Percentiles rank a stretch among this genome's conserved stretches.
Conservation (phyloP, 2,888 invertebrate genomes). For the Habroteleia sp. region DNA sequence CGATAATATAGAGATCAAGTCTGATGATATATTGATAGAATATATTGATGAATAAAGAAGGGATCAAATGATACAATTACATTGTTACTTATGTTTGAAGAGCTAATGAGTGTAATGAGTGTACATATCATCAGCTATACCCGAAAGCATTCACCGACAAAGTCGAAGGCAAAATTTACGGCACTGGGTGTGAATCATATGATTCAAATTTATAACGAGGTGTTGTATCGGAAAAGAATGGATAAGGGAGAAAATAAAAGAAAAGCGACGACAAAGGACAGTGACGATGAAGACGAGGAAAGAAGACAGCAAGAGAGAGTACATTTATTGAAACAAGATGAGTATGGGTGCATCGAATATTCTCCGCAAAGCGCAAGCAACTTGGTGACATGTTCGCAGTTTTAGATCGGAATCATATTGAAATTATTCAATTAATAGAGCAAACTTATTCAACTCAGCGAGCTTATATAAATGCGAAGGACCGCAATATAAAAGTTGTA, state of each 20-base stretch:
- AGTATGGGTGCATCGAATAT: conserved; percentile 57
- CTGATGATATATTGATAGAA: conserved; percentile 22
- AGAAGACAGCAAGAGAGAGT: neutral
- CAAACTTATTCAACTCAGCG: conserved; percentile 30
- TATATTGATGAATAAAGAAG: conserved; percentile 8
- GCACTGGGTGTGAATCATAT: conserved; percentile 23
- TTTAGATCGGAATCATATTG: neutral
- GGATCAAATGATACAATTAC: conserved; percentile 22
- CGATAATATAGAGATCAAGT: conserved; percentile 28
- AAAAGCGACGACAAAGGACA: conserved; percentile 8
- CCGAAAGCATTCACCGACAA: conserved; percentile 25
- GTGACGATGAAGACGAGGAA: conserved; percentile 30
- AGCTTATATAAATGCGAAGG: conserved; percentile 15
- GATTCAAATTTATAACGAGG: conserved; percentile 32
- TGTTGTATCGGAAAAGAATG: conserved; percentile 28
- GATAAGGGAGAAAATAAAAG: conserved; percentile 2
- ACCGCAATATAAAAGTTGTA: conserved; percentile 5
- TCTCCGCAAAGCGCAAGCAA: conserved; percentile 19
- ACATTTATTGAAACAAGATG: conserved; percentile 17
- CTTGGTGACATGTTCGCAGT: conserved; percentile 12
- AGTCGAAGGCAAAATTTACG: conserved; percentile 27
- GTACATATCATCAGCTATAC: conserved; percentile 33
- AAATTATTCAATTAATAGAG: conserved; percentile 20
- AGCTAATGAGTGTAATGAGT: too few relatives aligned
- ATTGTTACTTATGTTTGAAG: too few relatives aligned